A percentile compares a stretch with the other conserved stretches of the same genome.
phyloP scores from a whole-genome alignment of 2,797 vertebrate species.

The Picus viridis region DNA sequence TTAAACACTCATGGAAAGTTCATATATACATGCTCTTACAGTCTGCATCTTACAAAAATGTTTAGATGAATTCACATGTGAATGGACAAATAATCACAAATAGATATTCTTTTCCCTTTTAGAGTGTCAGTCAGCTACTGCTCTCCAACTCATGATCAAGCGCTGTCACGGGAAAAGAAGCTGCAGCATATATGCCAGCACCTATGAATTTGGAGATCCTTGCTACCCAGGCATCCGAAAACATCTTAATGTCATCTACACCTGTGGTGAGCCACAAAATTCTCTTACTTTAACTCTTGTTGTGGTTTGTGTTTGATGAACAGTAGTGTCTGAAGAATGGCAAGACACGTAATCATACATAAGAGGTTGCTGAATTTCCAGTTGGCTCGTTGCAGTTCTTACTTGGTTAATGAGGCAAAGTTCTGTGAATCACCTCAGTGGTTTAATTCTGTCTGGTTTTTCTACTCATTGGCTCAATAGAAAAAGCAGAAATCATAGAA shows the following conservation, averaged over 20 bases:
- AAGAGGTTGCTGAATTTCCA: not conserved
- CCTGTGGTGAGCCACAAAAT: constrained; percentile 84
- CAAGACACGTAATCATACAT: not conserved
- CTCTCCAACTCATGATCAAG: constrained; percentile 84
- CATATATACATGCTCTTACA: not conserved
- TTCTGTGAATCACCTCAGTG: not conserved
- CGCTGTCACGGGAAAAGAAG: constrained; percentile 88
- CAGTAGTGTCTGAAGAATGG: not conserved
- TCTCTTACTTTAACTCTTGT: not conserved
- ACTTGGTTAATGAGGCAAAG: not conserved
- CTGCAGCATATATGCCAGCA: constrained; percentile 86
- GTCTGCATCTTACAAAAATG: not conserved
- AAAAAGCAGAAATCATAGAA: not conserved
- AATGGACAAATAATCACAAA: not conserved
- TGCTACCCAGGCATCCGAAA: constrained; percentile 90
- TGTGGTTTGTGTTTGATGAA: not conserved
- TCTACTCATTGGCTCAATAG: not conserved
- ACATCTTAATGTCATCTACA: constrained; percentile 91
- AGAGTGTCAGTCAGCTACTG: constrained; percentile 87
- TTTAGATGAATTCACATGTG: not conserved
- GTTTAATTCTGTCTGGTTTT: not conserved
- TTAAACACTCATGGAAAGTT: not conserved
- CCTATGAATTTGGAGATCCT: constrained; percentile 89
- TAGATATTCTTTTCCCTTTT: constrained; percentile 1
- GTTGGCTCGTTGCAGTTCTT: not conserved